These are phyloP conservation scores for Pachyramphus minor DNA, from an alignment of 2,113 vertebrate genomes.

Conservation along the genomic window DNA sequence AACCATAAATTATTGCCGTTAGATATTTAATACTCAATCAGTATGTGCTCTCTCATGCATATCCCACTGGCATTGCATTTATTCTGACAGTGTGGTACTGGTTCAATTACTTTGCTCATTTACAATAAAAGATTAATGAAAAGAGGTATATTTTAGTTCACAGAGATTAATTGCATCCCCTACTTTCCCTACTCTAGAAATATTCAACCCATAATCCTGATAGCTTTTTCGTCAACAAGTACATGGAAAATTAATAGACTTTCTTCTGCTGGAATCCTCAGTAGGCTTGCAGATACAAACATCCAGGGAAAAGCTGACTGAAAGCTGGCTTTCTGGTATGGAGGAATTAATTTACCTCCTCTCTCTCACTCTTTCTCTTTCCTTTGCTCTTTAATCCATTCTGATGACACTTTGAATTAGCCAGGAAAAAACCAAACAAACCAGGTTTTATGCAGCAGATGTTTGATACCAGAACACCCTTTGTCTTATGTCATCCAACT, in stretches of 20 bases:
- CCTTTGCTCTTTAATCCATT: conserved; percentile 51
- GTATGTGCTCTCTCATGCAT: conserved; percentile 82
- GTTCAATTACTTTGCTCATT: conserved; percentile 85
- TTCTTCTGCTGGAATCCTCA: conserved; percentile 79
- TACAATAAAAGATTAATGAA: conserved; percentile 94
- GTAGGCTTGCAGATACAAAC: conserved; percentile 70
- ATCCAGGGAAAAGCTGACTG: conserved; percentile 71
- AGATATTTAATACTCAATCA: conserved; percentile 90
- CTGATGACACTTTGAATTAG: conserved; percentile 68
- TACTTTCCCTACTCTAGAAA: conserved; percentile 79
- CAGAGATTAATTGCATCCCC: conserved; percentile 90
- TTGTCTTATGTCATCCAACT: not conserved
- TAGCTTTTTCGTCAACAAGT: conserved; percentile 88
- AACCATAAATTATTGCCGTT: conserved; percentile 85
- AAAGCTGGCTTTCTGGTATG: conserved; percentile 67
- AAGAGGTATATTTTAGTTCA: conserved; percentile 89
- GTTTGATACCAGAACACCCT: not conserved
- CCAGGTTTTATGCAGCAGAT: not conserved
- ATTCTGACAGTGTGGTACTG: conserved; percentile 81
- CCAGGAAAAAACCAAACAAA: not conserved
- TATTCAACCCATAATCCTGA: conserved; percentile 87
- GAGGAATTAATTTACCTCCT: conserved; percentile 75
- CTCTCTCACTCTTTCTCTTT: conserved; percentile 40
- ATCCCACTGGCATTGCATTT: conserved; percentile 81
- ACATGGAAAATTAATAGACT: conserved; percentile 90